These are phyloP conservation scores for Myxocyprinus asiaticus DNA, from an alignment of 2,113 vertebrate species.

Conservation along the genomic window DNA sequence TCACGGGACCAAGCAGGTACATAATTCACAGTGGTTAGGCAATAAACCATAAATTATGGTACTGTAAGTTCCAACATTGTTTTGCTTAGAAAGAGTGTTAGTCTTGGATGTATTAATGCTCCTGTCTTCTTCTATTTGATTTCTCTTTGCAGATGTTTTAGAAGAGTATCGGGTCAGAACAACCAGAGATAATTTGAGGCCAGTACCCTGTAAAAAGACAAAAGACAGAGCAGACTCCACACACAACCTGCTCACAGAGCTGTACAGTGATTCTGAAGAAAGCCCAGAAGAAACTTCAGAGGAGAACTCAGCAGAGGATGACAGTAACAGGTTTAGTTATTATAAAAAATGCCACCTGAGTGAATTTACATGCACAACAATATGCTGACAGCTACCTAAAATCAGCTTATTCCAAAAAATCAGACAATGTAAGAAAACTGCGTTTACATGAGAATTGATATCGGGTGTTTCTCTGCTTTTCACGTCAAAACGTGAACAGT, in stretches of 20 bases:
- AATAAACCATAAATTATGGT: not conserved
- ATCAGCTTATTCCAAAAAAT: no score
- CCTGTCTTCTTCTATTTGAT: not conserved
- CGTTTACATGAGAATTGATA: no score
- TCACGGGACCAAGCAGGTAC: conserved; percentile 45
- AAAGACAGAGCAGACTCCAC: not conserved
- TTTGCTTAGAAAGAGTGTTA: not conserved
- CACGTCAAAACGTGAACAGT: no score
- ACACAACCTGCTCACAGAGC: conserved; percentile 13
- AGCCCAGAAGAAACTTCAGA: conserved; percentile 28
- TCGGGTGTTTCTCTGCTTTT: no score
- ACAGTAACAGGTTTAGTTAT: not conserved
- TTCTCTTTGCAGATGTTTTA: conserved; percentile 48
- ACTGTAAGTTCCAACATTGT: not conserved
- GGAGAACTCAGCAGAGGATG: not conserved
- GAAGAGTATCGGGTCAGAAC: conserved; percentile 48
- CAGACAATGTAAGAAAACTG: no score
- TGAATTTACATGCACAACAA: no score
- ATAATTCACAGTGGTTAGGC: not conserved
- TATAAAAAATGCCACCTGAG: no score
- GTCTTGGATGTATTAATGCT: not conserved
- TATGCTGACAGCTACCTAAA: no score
- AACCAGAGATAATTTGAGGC: no score
- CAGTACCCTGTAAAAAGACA: not conserved
- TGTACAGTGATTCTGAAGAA: conserved; percentile 58